A percentile compares a stretch with the other conserved stretches of the same genome.
phyloP scores from a whole-genome alignment of 2,888 invertebrate species.

The Gnatocerus cornutus region DNA sequence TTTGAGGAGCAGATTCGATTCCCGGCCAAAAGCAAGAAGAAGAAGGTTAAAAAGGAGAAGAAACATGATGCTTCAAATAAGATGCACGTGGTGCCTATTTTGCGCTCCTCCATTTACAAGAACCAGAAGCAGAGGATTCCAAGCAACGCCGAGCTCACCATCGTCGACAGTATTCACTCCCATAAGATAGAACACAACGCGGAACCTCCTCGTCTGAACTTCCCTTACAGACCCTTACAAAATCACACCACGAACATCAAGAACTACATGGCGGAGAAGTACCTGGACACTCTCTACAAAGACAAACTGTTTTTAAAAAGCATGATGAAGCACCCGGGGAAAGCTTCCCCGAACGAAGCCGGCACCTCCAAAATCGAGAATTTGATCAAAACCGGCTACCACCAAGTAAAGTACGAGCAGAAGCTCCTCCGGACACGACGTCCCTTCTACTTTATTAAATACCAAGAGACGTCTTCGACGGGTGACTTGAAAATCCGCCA shows the following conservation, averaged over 20 bases:
- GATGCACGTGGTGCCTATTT: too few relatives aligned
- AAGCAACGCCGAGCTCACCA: not conserved
- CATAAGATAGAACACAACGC: slow-evolving; percentile 59
- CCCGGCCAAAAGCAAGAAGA: slow-evolving; percentile 58
- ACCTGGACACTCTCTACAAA: slow-evolving; percentile 68
- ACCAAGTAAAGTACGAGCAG: slow-evolving; percentile 66
- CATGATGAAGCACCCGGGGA: slow-evolving; percentile 62
- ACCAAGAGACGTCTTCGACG: slow-evolving; percentile 64
- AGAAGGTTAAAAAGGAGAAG: slow-evolving; percentile 60
- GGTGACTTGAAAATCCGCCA: slow-evolving; percentile 63
- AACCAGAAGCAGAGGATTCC: too few relatives aligned
- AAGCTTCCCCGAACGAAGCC: slow-evolving; percentile 67
- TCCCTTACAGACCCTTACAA: slow-evolving; percentile 67
- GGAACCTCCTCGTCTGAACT: slow-evolving; percentile 61
- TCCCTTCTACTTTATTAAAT: slow-evolving; percentile 71
- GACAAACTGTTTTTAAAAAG: slow-evolving; percentile 71
- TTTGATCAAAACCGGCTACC: slow-evolving; percentile 63
- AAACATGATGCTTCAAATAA: too few relatives aligned
- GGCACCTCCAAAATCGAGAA: slow-evolving; percentile 63
- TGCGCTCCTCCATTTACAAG: too few relatives aligned
- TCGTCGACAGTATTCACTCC: slow-evolving; percentile 64
- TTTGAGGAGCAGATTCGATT: slow-evolving; percentile 62
- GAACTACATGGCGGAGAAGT: slow-evolving; percentile 69
- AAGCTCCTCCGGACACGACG: slow-evolving; percentile 69
- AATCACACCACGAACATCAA: slow-evolving; percentile 68